Evolutionary conservation across 2,797 vertebrate species (phyloP).

Genomic region (Salarias fasciatus): DNA sequence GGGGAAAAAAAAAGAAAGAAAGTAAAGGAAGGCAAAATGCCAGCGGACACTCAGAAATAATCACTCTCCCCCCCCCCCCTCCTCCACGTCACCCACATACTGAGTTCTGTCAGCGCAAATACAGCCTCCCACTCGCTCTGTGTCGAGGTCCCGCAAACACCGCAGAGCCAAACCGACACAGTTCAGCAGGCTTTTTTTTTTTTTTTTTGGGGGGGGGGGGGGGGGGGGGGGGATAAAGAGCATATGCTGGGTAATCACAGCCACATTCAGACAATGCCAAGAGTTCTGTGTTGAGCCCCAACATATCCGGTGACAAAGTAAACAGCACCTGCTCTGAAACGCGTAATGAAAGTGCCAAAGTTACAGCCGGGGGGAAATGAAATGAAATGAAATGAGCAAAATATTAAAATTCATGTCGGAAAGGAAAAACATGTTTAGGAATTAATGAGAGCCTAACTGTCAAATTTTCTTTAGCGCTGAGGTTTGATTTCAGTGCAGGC

Average conservation of each 20-base stretch:
- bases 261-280: constrained; percentile 9
- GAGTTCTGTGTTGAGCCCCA: constrained; percentile 14
- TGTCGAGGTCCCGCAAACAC: constrained; percentile 21
- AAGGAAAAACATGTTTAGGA: background rate
- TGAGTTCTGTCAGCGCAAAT: constrained; percentile 57
- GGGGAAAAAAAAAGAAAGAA: constrained; percentile 14
- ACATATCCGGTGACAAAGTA: constrained; percentile 5
- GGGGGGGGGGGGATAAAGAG: background rate
- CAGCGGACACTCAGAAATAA: constrained; percentile 61
- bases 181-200: constrained; percentile 36
- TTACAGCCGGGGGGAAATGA: constrained; percentile 1
- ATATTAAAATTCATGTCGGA: background rate
- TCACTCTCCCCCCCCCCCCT: constrained; percentile 34
- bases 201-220: too few species aligned
- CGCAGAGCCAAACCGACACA: constrained; percentile 29
- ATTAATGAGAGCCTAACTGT: background rate
- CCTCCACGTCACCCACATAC: constrained; percentile 38
- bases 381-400: background rate
- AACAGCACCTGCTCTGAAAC: constrained; percentile 17
- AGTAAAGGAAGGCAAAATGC: constrained; percentile 48
- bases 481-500: background rate
- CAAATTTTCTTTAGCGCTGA: background rate
- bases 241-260: constrained; percentile 22
- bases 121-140: constrained; percentile 50
- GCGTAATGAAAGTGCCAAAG: constrained; percentile 21